These are phyloP conservation scores for Rhinatrema bivittatum DNA, from an alignment of 2,797 vertebrate species.

Conservation along the genomic window DNA sequence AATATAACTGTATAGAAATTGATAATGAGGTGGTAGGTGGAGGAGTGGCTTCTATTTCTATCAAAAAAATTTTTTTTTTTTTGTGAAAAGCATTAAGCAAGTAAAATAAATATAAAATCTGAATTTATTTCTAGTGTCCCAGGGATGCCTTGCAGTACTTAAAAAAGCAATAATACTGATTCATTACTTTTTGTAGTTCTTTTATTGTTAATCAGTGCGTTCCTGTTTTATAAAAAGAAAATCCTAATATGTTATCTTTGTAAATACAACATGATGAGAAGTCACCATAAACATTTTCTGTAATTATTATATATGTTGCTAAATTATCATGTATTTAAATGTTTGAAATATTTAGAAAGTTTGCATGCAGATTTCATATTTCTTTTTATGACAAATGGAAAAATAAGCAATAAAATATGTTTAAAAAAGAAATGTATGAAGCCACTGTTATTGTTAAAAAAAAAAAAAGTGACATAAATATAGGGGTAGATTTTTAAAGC, in stretches of 20 bases:
- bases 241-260: constrained; percentile 39
- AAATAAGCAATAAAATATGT: constrained; percentile 52
- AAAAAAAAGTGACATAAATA: too few relatives aligned
- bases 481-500: too few relatives aligned
- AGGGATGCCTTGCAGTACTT: too few relatives aligned
- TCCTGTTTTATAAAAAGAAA: constrained; percentile 31
- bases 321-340: constrained; percentile 79
- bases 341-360: constrained; percentile 52
- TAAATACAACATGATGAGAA: constrained; percentile 49
- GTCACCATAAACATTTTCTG: constrained; percentile 41
- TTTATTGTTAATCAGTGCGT: constrained; percentile 27
- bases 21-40: too few relatives aligned
- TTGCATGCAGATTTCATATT: constrained; percentile 71
- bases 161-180: too few relatives aligned
- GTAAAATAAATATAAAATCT: too few relatives aligned
- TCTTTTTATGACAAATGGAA: constrained; percentile 61
- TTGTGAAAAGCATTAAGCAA: too few relatives aligned
- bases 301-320: constrained; percentile 58
- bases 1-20: too few relatives aligned
- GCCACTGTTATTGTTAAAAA: not conserved
- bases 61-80: too few relatives aligned
- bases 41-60: too few relatives aligned
- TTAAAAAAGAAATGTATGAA: constrained; percentile 22
- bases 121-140: too few relatives aligned
- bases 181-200: constrained; percentile 29